Percentiles rank a stretch among this genome's conserved stretches.
phyloP scores from a whole-genome alignment of 2,113 vertebrate genomes.

The Cepphus grylle region DNA sequence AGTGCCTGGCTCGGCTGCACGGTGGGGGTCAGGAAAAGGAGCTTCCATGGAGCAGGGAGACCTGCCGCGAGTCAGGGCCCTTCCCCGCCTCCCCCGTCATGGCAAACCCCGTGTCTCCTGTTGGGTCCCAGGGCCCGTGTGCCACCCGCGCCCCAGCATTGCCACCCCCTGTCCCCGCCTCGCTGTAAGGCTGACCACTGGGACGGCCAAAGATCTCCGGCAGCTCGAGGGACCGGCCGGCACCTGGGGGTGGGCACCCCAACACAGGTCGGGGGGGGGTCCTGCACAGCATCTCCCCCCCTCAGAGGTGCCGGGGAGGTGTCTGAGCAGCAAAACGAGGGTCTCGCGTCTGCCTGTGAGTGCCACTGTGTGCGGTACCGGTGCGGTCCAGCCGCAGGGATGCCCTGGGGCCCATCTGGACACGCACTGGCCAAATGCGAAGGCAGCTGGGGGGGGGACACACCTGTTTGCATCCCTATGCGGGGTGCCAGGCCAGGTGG shows the following conservation, averaged over 20 bases:
- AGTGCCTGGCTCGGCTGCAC: slow-evolving; percentile 8
- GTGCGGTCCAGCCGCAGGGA: rapidly evolving
- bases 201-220: not conserved
- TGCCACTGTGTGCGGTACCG: rapidly evolving
- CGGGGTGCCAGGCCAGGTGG: too few relatives aligned
- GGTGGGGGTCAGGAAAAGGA: slow-evolving; percentile 10
- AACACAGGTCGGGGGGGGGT: rapidly evolving
- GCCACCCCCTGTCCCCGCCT: not conserved
- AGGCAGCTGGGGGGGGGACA: not conserved
- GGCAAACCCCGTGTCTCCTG: not conserved
- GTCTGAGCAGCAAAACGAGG: not conserved
- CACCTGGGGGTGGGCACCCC: not conserved
- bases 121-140: not conserved
- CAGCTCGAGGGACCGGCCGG: rapidly evolving
- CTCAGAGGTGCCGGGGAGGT: not conserved
- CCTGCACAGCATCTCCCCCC: not conserved
- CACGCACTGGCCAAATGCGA: rapidly evolving
- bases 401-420: not conserved
- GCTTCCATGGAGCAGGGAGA: slow-evolving; percentile 55
- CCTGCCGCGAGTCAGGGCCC: slow-evolving; percentile 1
- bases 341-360: not conserved
- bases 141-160: not conserved
- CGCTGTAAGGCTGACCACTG: slow-evolving; percentile 1
- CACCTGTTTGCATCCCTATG: not conserved
- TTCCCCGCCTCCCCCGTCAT: not conserved